These are phyloP conservation scores for Tor tambroides DNA, from an alignment of 2,113 vertebrate genomes.

Conservation along the genomic window DNA sequence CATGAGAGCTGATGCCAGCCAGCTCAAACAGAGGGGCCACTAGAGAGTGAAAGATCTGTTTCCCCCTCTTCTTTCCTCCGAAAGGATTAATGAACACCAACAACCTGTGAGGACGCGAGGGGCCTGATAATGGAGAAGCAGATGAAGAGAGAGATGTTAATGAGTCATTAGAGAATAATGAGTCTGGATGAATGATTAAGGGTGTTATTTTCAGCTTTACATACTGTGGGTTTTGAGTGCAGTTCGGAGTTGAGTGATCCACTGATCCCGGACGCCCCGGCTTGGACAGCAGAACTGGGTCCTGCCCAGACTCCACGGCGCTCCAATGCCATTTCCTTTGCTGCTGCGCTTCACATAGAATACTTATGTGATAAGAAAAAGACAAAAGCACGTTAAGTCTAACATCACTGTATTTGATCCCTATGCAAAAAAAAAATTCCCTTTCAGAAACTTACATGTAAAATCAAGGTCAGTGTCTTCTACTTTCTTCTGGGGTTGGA, in stretches of 20 bases:
- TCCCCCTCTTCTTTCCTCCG: constrained; percentile 78
- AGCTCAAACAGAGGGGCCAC: constrained; percentile 81
- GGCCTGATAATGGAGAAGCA: constrained; percentile 58
- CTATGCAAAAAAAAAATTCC: not conserved
- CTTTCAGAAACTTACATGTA: constrained; percentile 66
- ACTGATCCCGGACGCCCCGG: constrained; percentile 76
- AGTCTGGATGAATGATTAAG: not conserved
- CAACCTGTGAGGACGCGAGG: constrained; percentile 73
- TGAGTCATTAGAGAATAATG: not conserved
- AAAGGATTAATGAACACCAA: constrained; percentile 83
- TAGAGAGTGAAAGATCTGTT: constrained; percentile 75
- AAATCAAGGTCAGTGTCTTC: constrained; percentile 76
- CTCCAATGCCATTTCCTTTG: constrained; percentile 60
- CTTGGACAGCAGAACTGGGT: constrained; percentile 77
- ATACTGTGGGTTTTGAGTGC: constrained; percentile 77
- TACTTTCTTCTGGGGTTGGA: constrained; percentile 70
- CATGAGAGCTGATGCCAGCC: constrained; percentile 81
- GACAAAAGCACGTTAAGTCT: constrained; percentile 13
- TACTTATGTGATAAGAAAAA: constrained; percentile 62
- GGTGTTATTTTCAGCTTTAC: constrained; percentile 21
- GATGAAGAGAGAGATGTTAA: constrained; percentile 24
- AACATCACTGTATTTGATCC: not conserved
- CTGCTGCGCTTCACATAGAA: constrained; percentile 77
- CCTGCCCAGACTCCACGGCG: constrained; percentile 74
- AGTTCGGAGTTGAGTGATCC: constrained; percentile 71